Conservation (phyloP, 2,888 invertebrate genomes). For the Tiphia femorata region DNA sequence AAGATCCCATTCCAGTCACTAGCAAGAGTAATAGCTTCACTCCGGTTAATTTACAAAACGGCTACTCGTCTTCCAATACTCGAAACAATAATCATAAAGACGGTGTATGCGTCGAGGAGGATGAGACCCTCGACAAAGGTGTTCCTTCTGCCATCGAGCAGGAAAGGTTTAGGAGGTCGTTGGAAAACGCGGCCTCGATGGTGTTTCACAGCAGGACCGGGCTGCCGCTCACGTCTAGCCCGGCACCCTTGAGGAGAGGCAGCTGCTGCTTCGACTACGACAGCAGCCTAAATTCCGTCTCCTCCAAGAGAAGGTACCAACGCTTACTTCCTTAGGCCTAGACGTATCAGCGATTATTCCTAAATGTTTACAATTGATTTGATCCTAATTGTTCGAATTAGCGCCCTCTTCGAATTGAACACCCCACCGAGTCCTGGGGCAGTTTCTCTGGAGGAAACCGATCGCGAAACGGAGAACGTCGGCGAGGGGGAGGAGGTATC, state of each 20-base stretch:
- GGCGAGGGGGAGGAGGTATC: constrained; percentile 62
- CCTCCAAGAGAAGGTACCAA: constrained; percentile 85
- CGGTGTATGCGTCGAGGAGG: constrained; percentile 38
- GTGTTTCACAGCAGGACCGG: constrained; percentile 87
- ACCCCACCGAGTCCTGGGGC: constrained; percentile 67
- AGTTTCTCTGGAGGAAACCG: constrained; percentile 66
- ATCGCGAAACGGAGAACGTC: constrained; percentile 68
- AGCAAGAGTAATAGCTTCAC: constrained; percentile 16
- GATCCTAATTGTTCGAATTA: constrained; percentile 53
- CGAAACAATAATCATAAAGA: constrained; percentile 29
- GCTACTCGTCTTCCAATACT: constrained; percentile 27
- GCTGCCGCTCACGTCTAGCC: constrained; percentile 86
- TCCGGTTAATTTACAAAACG: constrained; percentile 29
- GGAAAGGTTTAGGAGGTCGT: constrained; percentile 79
- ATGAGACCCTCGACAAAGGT: constrained; percentile 51
- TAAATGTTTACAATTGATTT: neutral
- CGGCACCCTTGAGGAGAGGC: constrained; percentile 84
- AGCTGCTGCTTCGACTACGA: constrained; percentile 88
- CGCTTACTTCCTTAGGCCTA: too few relatives aligned
- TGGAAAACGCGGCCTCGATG: constrained; percentile 85
- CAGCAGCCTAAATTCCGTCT: constrained; percentile 81
- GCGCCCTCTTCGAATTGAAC: constrained; percentile 77
- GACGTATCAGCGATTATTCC: too few relatives aligned
- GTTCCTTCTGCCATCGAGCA: constrained; percentile 81
- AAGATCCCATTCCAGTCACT: constrained; percentile 1